phyloP scores from a whole-genome alignment of 2,888 invertebrate species.

The Polydrusus tereticollis region DNA sequence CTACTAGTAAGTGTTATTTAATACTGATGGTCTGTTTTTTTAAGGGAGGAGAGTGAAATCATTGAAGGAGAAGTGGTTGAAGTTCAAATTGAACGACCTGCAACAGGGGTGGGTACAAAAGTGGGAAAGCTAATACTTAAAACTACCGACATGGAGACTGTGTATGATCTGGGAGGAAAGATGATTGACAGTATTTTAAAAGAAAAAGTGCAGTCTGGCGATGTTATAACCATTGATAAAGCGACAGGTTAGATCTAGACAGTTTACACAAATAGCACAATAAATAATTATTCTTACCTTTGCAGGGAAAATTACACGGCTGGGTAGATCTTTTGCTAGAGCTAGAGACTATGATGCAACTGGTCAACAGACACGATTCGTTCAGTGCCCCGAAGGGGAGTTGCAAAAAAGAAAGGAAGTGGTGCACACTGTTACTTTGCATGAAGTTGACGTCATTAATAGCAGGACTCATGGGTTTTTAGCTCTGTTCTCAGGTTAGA shows the following conservation, averaged over 20 bases:
- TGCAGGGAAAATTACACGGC: conserved; percentile 66
- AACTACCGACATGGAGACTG: conserved; percentile 99
- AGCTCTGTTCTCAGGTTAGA: conserved; percentile 89
- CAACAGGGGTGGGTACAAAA: conserved; percentile 88
- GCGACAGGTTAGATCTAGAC: conserved; percentile 89
- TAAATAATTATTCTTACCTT: no score
- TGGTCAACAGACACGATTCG: conserved; percentile 85
- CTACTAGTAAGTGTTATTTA: conserved; percentile 22
- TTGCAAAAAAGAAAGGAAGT: conserved; percentile 98
- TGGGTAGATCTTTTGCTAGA: conserved; percentile 95
- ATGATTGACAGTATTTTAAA: conserved; percentile 97
- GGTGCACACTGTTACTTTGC: conserved; percentile 97
- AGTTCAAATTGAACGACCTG: conserved; percentile 95
- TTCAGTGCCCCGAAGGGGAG: conserved; percentile 99
- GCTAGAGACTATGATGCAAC: conserved; percentile 99
- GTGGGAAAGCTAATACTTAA: conserved; percentile 96
- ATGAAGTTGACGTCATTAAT: conserved; percentile 99
- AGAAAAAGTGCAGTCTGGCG: conserved; percentile 95
- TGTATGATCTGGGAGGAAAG: conserved; percentile 97
- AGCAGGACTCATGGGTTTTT: conserved; percentile 97
- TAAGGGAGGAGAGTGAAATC: conserved; percentile 96
- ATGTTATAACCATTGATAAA: conserved; percentile 98
- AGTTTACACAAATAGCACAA: no score
- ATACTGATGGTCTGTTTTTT: no score
- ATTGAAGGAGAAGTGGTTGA: conserved; percentile 99